These are phyloP conservation scores for Psettodes erumei DNA, from an alignment of 2,113 vertebrate species.

Conservation along the genomic window DNA sequence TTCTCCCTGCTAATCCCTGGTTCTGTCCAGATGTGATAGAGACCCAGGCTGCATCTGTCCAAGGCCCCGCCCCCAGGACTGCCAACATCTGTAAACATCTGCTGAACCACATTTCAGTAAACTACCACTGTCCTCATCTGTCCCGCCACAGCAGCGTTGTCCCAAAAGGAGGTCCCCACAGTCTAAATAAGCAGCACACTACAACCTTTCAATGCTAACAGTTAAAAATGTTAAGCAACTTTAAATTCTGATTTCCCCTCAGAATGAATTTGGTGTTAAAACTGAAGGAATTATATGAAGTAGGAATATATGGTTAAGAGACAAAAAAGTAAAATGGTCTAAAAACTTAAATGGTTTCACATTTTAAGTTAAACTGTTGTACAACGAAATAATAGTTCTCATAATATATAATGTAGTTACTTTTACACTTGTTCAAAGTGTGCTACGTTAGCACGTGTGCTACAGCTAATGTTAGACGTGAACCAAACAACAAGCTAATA, in stretches of 20 bases:
- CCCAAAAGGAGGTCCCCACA: no score
- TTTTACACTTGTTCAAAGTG: neutral
- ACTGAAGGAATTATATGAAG: neutral
- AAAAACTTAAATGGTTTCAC: neutral
- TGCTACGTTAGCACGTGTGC: accelerated
- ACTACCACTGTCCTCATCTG: neutral
- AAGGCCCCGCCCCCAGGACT: neutral
- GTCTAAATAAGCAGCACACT: neutral
- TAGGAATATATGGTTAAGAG: neutral
- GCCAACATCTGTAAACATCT: constrained; percentile 61
- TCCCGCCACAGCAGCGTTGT: neutral
- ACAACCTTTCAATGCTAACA: no score
- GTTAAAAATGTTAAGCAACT: no score
- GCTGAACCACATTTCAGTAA: neutral
- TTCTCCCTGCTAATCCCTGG: constrained; percentile 34
- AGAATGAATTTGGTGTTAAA: neutral
- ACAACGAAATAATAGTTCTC: neutral
- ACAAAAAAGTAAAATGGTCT: neutral
- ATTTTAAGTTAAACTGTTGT: no score
- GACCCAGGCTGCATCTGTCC: constrained; percentile 11
- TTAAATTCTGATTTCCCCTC: neutral
- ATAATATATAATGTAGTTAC: neutral
- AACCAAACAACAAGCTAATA: constrained; percentile 5
- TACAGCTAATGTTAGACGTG: neutral
- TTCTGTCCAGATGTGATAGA: constrained; percentile 37